A percentile compares a stretch with the other conserved stretches of the same genome.
Evolutionary conservation across 2,113 vertebrate species (phyloP).

Genomic region (Gila orcuttii): DNA sequence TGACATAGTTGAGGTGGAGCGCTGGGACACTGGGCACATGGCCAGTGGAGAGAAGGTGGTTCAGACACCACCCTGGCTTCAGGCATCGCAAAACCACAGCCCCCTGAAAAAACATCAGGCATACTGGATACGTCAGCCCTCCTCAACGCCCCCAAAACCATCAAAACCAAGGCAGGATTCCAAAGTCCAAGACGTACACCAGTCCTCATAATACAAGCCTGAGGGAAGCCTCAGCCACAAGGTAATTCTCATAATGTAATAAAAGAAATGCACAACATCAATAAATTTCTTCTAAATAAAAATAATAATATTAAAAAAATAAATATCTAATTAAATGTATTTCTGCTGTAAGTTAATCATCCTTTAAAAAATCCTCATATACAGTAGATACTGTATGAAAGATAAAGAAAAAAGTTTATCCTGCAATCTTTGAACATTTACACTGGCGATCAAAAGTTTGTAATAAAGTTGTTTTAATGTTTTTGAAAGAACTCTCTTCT

Average conservation of each 20-base stretch:
- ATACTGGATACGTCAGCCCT: neutral
- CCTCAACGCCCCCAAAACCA: neutral
- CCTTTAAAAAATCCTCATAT: too few relatives aligned
- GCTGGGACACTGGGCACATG: slow-evolving; percentile 63
- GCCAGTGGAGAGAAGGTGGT: slow-evolving; percentile 70
- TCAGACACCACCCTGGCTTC: slow-evolving; percentile 73
- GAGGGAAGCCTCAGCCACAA: neutral
- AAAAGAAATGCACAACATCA: neutral
- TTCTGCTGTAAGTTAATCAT: too few relatives aligned
- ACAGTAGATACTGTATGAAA: too few relatives aligned
- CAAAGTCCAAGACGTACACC: neutral
- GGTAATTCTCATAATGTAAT: neutral
- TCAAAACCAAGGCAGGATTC: slow-evolving; percentile 55
- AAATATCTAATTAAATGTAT: neutral
- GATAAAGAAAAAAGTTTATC: neutral
- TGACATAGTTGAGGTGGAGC: slow-evolving; percentile 44
- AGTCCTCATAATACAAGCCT: neutral
- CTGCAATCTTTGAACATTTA: neutral
- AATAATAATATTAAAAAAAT: neutral
- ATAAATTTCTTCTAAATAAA: neutral
- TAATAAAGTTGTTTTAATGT: too few relatives aligned
- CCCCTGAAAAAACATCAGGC: slow-evolving; percentile 27
- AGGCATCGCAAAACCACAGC: slow-evolving; percentile 63
- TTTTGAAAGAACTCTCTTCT: too few relatives aligned
- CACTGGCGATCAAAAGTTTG: too few relatives aligned